Evolutionary conservation across 2,888 invertebrate species (phyloP).

Genomic region (Iselma pallidipennis): DNA sequence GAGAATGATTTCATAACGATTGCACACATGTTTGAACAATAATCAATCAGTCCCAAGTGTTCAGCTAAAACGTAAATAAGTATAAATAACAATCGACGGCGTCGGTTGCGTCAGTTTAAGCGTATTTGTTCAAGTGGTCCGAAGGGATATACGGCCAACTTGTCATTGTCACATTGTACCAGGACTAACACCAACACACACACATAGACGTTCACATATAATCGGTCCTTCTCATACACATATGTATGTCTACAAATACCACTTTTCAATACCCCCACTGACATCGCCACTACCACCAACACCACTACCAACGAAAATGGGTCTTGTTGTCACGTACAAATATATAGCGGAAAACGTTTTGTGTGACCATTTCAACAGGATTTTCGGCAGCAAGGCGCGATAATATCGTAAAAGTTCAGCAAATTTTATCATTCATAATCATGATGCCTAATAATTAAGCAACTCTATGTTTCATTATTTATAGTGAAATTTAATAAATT

Average conservation of each 20-base stretch:
- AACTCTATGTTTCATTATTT: no score
- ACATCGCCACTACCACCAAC: no score
- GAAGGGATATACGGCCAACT: slow-evolving; percentile 35
- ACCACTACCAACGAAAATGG: background rate
- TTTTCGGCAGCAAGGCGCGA: background rate
- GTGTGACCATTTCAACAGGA: no score
- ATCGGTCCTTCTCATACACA: background rate
- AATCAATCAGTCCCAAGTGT: slow-evolving; percentile 27
- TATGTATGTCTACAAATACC: background rate
- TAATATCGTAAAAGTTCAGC: background rate
- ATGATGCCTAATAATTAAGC: no score
- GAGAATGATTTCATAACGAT: slow-evolving; percentile 24
- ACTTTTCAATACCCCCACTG: slow-evolving; percentile 18
- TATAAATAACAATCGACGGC: slow-evolving; percentile 38
- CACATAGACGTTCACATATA: slow-evolving; percentile 18
- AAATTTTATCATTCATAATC: slow-evolving; percentile 1
- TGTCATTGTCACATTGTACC: slow-evolving; percentile 38
- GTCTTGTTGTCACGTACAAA: slow-evolving; percentile 12
- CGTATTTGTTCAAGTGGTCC: slow-evolving; percentile 38
- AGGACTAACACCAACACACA: slow-evolving; percentile 28
- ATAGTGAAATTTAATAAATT: no score
- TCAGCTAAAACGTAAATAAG: slow-evolving; percentile 31
- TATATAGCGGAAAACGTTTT: background rate
- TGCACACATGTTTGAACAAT: slow-evolving; percentile 18
- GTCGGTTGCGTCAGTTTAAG: slow-evolving; percentile 30